Evolutionary conservation across 1,140 invertebrate genomes (phyloP), one percentile per base, ranked within the genome.

Genomic region (Eubasilissa regina): DNA sequence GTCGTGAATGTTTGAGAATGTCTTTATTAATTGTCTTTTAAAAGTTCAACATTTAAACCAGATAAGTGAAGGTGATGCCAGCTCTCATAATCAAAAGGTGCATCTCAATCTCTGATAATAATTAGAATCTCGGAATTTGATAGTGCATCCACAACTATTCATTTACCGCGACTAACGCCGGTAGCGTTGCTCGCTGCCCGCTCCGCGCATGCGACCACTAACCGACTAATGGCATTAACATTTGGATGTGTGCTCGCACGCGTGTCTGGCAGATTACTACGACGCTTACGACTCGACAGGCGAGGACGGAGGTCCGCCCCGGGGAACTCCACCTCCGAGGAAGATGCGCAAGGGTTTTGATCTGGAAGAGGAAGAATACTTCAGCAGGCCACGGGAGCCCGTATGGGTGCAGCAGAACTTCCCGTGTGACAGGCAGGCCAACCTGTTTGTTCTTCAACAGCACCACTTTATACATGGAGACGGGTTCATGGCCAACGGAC

Each of bases 381-480:
- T 88, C 77, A 88, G 85, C 9, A 81, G 81, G 21, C 85, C 87
- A 53, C 85, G 85, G 0, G 87, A 88, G 44, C 84, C 84, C 51
- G 80, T 84, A 3, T 84, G 84, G 53, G 86, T 86, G 12, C 81
- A 83, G 45, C 83, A 84, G 43, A 87, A 87, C 76, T 88, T 87
- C 79, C 85, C 92, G 10, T 95, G 94, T 84, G 94, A 95, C 83
- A 91, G 92, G 83, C 88, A 91, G 73, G 90, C 91, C 47, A 91
- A 90, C 47, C 84, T 95, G 3, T 95, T 92, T 83, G 91, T 94
- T 21, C 86, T 95, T 80, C 91, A 94, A 83, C 91, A 94, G 77
- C 87, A 89, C 0, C 86, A 89, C 47, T 90, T 93, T 75, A 84
- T 90, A 47, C 84, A 86, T 53, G 87, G 88, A 12, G 90, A 89